Evolutionary conservation across 1,140 invertebrate genomes (phyloP), one percentile per base, ranked within the genome.

Genomic region (Drosophila insularis): DNA sequence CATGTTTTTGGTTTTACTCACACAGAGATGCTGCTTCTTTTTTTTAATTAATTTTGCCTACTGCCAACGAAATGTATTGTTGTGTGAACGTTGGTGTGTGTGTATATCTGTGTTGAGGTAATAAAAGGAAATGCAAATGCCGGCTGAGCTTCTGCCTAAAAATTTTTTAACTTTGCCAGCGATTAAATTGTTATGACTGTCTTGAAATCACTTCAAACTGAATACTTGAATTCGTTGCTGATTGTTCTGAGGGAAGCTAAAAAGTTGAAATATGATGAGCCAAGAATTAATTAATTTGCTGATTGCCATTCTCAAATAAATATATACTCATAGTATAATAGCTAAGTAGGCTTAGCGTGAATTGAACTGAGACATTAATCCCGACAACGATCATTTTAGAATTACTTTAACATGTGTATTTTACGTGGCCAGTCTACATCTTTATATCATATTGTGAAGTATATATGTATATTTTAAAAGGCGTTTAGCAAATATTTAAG

Each of bases 11-110:
- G 77, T 87, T 76, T 80, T 76, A 74, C 58, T 70, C 76, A 63
- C 63, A 67, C 62, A 77, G 54, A 67, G 67, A 50, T 68, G 17
- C 10, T 50, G 17, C 63, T 53, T 71, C 14, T 39, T 21, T 64
- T 84, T 87, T 87, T 87, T 87, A 87, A 87, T 87, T 87, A 89
- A 87, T 87, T 87, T 87, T 77, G 76, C 68, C 76, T 68, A 77
- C 76, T 76, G 79, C 54, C 73, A 35, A 55, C 71, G 77, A 77
- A 87, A 79, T 61, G 69, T 58, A 68, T 56, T 74, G 50, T 55
- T 81, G 60, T 61, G 68, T 68, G 55, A 17, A 8, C 17, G 27
- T 35, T 19, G 54, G 37, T 63, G 23, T 79, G 61, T 50, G 39
- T 60, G 71, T 55, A 46, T 23, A 55, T 76, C 40, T 74, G 74